phyloP scores from a whole-genome alignment of 2,113 vertebrate species.

The Notiomystis cincta region DNA sequence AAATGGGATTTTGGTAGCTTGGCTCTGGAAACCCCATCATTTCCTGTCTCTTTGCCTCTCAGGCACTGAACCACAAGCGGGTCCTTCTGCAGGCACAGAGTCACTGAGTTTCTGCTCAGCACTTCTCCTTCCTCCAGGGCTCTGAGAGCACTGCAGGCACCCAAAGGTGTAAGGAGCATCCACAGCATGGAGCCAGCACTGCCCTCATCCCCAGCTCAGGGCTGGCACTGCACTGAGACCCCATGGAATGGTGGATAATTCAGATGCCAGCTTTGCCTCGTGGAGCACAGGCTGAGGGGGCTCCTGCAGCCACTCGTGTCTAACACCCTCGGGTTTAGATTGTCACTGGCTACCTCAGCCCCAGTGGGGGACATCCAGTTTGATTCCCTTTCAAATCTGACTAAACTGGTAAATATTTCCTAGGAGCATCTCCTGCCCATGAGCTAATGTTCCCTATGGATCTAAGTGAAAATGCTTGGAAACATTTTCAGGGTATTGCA shows the following conservation, averaged over 20 bases:
- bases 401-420: neutral
- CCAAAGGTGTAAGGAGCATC: neutral
- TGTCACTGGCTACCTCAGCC: neutral
- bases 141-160: neutral
- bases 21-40: neutral
- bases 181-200: neutral
- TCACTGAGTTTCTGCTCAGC: neutral
- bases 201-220: neutral
- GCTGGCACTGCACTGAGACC: neutral
- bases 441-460: neutral
- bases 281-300: neutral
- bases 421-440: neutral
- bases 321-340: neutral
- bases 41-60: neutral
- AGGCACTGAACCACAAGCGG: rapidly evolving
- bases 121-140: neutral
- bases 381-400: neutral
- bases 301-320: neutral
- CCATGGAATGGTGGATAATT: rapidly evolving
- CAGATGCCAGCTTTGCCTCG: neutral
- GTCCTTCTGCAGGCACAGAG: neutral
- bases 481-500: neutral
- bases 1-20: neutral
- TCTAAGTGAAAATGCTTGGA: neutral
- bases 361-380: neutral